Conservation (phyloP, 53 echinoderm and acorn worm genomes). For the Holothuria scabra region DNA sequence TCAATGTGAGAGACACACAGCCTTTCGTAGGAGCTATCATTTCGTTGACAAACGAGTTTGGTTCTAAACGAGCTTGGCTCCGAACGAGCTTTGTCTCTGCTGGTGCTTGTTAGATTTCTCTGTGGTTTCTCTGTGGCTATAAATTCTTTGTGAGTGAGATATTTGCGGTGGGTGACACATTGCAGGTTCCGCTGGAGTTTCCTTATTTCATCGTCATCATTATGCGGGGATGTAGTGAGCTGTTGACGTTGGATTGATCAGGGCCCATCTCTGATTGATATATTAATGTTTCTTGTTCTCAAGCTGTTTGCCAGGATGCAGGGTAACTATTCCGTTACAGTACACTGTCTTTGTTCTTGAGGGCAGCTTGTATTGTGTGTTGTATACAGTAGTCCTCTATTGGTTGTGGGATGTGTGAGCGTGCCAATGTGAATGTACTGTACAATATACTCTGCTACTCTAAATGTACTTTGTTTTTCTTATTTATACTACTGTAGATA, state of each 20-base stretch:
- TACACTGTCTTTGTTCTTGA: not conserved
- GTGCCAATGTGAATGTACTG: no score
- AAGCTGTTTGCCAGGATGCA: constrained; percentile 34
- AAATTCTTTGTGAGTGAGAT: constrained; percentile 32
- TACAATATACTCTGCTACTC: no score
- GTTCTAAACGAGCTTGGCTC: no score
- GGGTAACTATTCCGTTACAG: not conserved
- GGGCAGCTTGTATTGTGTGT: no score
- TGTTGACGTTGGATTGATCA: not conserved
- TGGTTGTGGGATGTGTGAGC: no score
- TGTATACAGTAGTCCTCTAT: no score
- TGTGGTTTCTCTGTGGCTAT: not conserved
- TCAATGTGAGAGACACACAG: no score
- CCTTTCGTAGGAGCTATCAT: no score
- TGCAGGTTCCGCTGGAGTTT: not conserved
- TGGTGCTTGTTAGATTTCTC: not conserved
- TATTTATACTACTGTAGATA: no score
- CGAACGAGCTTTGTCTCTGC: no score
- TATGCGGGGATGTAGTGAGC: not conserved
- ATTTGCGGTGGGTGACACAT: constrained; percentile 15
- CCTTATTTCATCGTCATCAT: not conserved
- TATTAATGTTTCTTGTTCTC: constrained; percentile 23
- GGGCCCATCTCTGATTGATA: not conserved
- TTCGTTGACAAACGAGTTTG: no score
- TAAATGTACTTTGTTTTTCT: no score